A percentile compares a stretch with the other conserved stretches of the same genome.
phyloP scores from a whole-genome alignment of 2,888 invertebrate genomes.

The Vesta saturnalis region DNA sequence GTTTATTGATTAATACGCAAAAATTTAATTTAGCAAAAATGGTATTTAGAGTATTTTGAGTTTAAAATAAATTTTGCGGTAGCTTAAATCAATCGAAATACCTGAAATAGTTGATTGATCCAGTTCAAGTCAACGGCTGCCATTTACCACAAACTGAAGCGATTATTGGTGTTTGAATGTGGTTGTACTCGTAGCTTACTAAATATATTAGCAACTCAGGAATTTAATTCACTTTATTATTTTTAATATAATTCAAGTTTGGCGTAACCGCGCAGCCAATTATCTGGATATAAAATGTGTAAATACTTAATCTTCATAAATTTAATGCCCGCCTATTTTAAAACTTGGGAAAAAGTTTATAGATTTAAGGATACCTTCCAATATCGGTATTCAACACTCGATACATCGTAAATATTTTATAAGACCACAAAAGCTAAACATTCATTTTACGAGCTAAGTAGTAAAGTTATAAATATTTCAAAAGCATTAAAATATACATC shows the following conservation, averaged over 20 bases:
- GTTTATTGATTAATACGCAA: background rate
- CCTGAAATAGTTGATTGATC: slow-evolving; percentile 29
- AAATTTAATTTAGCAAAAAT: background rate
- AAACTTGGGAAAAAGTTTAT: background rate
- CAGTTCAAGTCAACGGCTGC: slow-evolving; percentile 11
- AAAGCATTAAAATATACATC: slow-evolving; percentile 6
- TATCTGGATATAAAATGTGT: too few relatives aligned
- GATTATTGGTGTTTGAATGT: slow-evolving; percentile 29
- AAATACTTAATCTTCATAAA: background rate
- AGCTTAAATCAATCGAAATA: slow-evolving; percentile 10
- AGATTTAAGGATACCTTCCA: slow-evolving; percentile 2
- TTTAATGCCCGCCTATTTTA: background rate
- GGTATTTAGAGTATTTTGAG: background rate
- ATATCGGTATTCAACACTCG: slow-evolving; percentile 11
- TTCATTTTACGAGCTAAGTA: slow-evolving; percentile 13
- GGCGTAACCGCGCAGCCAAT: too few relatives aligned
- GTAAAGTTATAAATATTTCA: slow-evolving; percentile 12
- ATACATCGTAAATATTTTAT: slow-evolving; percentile 15
- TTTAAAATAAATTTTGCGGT: slow-evolving; percentile 2
- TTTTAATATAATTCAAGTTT: background rate
- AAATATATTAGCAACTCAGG: background rate
- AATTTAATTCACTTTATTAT: slow-evolving; percentile 7
- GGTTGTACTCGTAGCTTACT: background rate
- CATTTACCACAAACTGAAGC: slow-evolving; percentile 16
- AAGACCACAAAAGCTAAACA: slow-evolving; percentile 8